These are phyloP conservation scores for Nibea coibor DNA, from an alignment of 2,113 vertebrate genomes.

Conservation along the genomic window DNA sequence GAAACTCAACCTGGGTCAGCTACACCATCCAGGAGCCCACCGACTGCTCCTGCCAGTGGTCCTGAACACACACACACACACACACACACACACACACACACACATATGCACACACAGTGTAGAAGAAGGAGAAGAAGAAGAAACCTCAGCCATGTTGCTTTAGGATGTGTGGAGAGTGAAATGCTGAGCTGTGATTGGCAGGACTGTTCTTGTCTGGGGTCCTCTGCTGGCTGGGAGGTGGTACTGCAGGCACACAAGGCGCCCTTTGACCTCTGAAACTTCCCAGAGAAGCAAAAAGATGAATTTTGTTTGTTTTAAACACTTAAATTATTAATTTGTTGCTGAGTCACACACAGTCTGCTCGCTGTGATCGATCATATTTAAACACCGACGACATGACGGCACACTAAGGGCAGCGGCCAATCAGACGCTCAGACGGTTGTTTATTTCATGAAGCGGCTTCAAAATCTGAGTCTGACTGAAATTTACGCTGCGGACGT, in stretches of 20 bases:
- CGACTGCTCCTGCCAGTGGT: conserved; percentile 98
- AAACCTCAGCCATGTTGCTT: conserved; percentile 34
- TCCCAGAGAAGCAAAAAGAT: background rate
- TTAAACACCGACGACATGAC: too few species aligned
- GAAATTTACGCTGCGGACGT: too few species aligned
- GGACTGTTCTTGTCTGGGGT: background rate
- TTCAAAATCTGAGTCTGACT: too few species aligned
- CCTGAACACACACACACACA: conserved; percentile 76
- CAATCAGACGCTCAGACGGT: too few species aligned
- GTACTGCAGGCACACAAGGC: conserved; percentile 9
- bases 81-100: background rate
- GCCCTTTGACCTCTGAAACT: conserved; percentile 28
- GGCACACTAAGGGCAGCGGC: too few species aligned
- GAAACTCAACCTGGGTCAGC: conserved; percentile 95
- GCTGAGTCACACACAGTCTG: background rate
- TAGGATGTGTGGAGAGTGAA: conserved; percentile 13
- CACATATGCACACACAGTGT: background rate
- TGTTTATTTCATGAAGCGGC: too few species aligned
- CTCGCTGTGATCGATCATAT: background rate
- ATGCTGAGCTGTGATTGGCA: conserved; percentile 35
- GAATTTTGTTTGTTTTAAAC: too few species aligned
- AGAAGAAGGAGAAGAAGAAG: background rate
- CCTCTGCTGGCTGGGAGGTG: conserved; percentile 59
- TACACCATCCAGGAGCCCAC: conserved; percentile 97
- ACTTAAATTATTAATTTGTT: too few species aligned